These are phyloP conservation scores for Gambelia wislizenii DNA, from an alignment of 2,797 vertebrate species.

Conservation along the genomic window DNA sequence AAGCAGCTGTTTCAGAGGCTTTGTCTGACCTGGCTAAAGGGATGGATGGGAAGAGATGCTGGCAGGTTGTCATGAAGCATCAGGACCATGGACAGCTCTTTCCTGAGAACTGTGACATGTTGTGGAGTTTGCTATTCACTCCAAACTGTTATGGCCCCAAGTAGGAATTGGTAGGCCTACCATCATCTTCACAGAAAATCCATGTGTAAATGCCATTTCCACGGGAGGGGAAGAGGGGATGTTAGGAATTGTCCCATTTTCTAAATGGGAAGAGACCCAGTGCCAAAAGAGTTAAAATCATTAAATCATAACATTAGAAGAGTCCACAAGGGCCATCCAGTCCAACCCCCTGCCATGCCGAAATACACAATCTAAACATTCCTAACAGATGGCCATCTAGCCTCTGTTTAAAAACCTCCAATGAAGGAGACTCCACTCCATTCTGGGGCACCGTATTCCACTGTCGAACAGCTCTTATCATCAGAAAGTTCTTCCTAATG, in stretches of 20 bases:
- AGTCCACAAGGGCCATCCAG: too few relatives aligned
- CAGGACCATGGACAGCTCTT: neutral
- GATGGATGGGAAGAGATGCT: neutral
- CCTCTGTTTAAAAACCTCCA: too few relatives aligned
- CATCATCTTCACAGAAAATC: constrained; percentile 41
- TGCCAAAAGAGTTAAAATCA: neutral
- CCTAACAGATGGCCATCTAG: too few relatives aligned
- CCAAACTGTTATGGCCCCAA: neutral
- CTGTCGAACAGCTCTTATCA: too few relatives aligned
- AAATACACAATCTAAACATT: too few relatives aligned
- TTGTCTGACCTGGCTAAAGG: neutral
- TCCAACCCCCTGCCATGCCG: too few relatives aligned
- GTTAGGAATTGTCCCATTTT: neutral
- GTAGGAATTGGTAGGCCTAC: too few relatives aligned
- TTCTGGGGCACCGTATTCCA: too few relatives aligned
- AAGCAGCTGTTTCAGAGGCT: constrained; percentile 12
- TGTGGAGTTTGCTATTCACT: neutral
- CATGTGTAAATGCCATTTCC: neutral
- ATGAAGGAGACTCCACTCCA: too few relatives aligned
- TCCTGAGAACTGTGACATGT: rapidly evolving
- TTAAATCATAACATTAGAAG: too few relatives aligned
- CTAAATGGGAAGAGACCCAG: too few relatives aligned
- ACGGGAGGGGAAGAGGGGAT: neutral
- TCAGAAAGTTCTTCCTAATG: too few relatives aligned
- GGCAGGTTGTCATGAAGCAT: constrained; percentile 18